Evolutionary conservation across 1,140 invertebrate genomes (phyloP).

Genomic region (Ostrea edulis): DNA sequence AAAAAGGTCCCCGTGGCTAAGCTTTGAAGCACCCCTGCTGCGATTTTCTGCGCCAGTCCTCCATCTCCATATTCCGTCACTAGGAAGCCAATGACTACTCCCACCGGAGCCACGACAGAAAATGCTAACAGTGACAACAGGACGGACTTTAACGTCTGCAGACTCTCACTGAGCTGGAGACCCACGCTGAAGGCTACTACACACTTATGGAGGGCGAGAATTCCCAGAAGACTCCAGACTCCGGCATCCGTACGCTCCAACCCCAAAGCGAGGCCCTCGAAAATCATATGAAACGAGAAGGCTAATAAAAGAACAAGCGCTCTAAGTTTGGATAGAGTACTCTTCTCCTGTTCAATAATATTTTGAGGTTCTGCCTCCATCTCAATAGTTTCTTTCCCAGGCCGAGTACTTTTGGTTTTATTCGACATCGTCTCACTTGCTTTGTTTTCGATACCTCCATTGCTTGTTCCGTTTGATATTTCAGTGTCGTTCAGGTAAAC

Average conservation of each 20-base stretch:
- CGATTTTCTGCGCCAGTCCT: constrained; percentile 66
- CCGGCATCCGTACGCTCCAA: constrained; percentile 79
- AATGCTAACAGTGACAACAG: constrained; percentile 78
- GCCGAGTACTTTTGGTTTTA: neutral
- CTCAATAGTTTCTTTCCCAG: neutral
- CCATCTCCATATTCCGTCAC: constrained; percentile 71
- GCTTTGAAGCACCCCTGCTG: constrained; percentile 81
- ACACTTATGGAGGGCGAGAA: constrained; percentile 84
- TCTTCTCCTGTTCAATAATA: neutral
- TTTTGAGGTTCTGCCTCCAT: constrained; percentile 6
- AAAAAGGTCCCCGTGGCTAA: constrained; percentile 93
- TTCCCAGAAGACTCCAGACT: constrained; percentile 86
- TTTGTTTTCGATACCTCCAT: neutral
- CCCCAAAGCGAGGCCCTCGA: constrained; percentile 74
- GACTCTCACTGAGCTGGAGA: constrained; percentile 83
- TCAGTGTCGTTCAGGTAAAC: neutral
- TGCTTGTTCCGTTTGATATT: neutral
- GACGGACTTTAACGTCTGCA: constrained; percentile 80
- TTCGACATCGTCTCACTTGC: neutral
- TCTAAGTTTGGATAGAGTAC: constrained; percentile 58
- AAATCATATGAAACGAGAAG: constrained; percentile 73
- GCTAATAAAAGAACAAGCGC: constrained; percentile 69
- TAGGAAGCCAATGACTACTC: constrained; percentile 83
- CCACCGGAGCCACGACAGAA: constrained; percentile 85
- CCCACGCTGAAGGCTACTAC: constrained; percentile 90